phyloP scores from a whole-genome alignment of 2,888 invertebrate genomes.

The Drosophila vallismaia region DNA sequence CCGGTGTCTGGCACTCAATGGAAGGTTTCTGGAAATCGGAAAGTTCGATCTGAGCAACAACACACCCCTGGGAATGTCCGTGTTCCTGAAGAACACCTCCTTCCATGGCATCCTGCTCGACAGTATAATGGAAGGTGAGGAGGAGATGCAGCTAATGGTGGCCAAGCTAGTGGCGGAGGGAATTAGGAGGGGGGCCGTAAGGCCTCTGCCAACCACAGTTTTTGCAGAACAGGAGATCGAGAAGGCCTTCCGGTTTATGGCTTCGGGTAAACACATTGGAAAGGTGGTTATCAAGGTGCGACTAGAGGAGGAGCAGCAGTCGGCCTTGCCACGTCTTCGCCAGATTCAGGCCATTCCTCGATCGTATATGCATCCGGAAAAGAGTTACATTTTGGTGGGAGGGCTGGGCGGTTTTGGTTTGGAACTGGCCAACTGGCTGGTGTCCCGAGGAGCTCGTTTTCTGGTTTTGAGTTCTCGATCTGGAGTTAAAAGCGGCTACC shows the following conservation, averaged over 20 bases:
- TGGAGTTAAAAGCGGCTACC: constrained; percentile 96
- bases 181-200: constrained; percentile 93
- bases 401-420: constrained; percentile 98
- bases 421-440: constrained; percentile 96
- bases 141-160: constrained; percentile 90
- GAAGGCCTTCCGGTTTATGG: constrained; percentile 96
- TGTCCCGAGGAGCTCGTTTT: constrained; percentile 92
- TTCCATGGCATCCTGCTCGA: constrained; percentile 99
- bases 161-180: constrained; percentile 92
- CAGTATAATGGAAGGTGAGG: constrained; percentile 91
- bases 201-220: constrained; percentile 93
- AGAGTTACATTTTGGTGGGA: constrained; percentile 91
- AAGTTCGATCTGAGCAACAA: constrained; percentile 98
- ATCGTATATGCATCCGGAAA: constrained; percentile 92
- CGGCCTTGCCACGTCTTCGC: constrained; percentile 85
- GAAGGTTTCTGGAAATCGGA: constrained; percentile 98
- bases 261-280: constrained; percentile 98
- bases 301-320: constrained; percentile 90
- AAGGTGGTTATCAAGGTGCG: constrained; percentile 96
- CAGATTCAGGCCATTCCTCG: constrained; percentile 92
- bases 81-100: constrained; percentile 98
- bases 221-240: constrained; percentile 95
- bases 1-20: constrained; percentile 95
- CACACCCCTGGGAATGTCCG: constrained; percentile 91
- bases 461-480: constrained; percentile 95